Percentiles rank a stretch among this genome's conserved stretches.
These are phyloP conservation scores for Colius striatus DNA, from an alignment of 2,113 vertebrate genomes.

Conservation along the genomic window DNA sequence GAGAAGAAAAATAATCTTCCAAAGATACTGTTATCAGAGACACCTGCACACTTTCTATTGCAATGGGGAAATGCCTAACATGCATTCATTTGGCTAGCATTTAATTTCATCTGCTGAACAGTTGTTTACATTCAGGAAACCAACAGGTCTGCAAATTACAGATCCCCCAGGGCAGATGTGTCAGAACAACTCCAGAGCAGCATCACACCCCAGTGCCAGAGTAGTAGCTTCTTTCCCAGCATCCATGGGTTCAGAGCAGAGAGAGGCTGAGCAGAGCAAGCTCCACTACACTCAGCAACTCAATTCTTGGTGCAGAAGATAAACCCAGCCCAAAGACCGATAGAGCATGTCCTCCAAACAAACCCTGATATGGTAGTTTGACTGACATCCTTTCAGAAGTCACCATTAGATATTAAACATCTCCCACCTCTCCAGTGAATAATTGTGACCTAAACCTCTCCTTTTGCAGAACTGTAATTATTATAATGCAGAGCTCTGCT, in stretches of 20 bases:
- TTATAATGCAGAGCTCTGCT: background rate
- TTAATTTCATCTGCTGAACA: background rate
- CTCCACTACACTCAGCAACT: rapidly evolving
- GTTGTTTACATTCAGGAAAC: background rate
- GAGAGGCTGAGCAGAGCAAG: rapidly evolving
- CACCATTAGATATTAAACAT: background rate
- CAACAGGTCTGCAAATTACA: background rate
- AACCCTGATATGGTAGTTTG: background rate
- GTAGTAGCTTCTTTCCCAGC: background rate
- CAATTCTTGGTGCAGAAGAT: background rate
- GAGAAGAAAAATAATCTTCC: background rate
- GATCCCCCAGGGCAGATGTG: rapidly evolving
- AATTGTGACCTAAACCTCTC: background rate
- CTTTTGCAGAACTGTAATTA: background rate
- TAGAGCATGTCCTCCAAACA: background rate
- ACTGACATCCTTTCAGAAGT: background rate
- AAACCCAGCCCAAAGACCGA: background rate
- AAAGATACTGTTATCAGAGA: background rate
- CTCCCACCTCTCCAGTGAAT: background rate
- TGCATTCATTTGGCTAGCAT: background rate
- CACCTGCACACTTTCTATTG: background rate
- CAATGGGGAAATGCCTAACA: background rate
- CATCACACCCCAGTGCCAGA: background rate
- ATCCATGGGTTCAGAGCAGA: rapidly evolving
- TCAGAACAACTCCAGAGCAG: background rate